Evolutionary conservation across 1,140 invertebrate species (phyloP), one percentile per base, ranked within the genome.

Genomic region (Archegozetes longisetosus): DNA sequence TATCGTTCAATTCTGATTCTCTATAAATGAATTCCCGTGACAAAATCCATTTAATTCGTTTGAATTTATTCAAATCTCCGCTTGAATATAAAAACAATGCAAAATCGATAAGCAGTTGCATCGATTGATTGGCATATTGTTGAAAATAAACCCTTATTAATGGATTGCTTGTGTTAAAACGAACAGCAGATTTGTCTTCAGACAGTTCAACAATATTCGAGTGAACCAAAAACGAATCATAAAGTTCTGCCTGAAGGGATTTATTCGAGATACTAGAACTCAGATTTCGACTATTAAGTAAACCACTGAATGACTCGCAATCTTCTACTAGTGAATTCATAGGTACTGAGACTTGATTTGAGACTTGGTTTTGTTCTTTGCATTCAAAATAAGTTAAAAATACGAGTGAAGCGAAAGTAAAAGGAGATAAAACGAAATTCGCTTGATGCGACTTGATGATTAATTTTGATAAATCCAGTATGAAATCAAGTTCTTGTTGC

Each of bases 311-410:
- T 2, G 46, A 24, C 23, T 60, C 24, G 6, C 27, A 27, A 28
- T 32, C 20, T 28, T 75, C 53, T 20, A 76, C 71, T 14, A 82
- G 76, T 61, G 79, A 74, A 60, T 82, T 56, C 77, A 51, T 40
- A 17, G 32, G 6, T 9, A 40, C 6, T 17, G n/a, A n/a, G n/a
- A n/a, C n/a, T n/a, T n/a, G n/a, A n/a, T n/a, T n/a, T n/a, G n/a
- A n/a, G n/a, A n/a, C n/a, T n/a, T n/a, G n/a, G n/a, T n/a, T n/a
- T n/a, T n/a, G 46, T 47, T 6, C 13, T 9, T 51, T 22, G 20
- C 12, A 9, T 27, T 27, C n/a, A 20, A 26, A 9, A 22, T 29
- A 27, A 24, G 58, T 29, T n/a, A 59, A 53, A 4, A 59, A 22
- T 14, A 28, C 23, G 9, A 52, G 27, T 27, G 49, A 51, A 12